phyloP scores from a whole-genome alignment of 2,888 invertebrate species.

The Ochropleura leucogaster region DNA sequence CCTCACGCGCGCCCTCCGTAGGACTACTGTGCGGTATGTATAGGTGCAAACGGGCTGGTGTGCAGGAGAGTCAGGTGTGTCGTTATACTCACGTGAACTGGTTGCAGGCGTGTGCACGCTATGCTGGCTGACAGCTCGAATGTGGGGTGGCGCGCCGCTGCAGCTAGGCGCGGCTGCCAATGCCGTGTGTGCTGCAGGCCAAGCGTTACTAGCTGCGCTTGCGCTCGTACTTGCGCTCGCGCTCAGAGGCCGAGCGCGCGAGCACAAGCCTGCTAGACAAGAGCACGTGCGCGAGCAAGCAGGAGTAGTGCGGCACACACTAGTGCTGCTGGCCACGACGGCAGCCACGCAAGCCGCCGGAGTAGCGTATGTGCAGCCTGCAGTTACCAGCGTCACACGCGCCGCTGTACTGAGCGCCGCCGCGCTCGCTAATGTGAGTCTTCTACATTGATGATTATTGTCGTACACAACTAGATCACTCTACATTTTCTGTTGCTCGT shows the following conservation, averaged over 20 bases:
- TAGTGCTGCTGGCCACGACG: constrained; percentile 79
- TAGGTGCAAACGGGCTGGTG: background rate
- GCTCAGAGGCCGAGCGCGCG: constrained; percentile 1
- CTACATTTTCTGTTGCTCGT: background rate
- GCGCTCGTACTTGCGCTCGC: constrained; percentile 92
- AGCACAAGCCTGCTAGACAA: constrained; percentile 74
- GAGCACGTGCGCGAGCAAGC: constrained; percentile 85
- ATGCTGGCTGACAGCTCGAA: constrained; percentile 92
- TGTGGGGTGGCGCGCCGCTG: constrained; percentile 91
- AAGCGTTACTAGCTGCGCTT: constrained; percentile 92
- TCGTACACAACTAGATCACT: background rate
- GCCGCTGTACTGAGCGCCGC: constrained; percentile 80
- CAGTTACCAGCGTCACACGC: constrained; percentile 74
- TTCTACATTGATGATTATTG: background rate
- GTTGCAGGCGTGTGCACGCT: constrained; percentile 92
- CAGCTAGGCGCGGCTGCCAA: constrained; percentile 90
- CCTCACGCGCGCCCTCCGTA: constrained; percentile 92
- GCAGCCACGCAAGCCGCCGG: constrained; percentile 83
- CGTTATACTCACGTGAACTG: background rate
- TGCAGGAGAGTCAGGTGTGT: background rate
- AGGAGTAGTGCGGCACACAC: constrained; percentile 81
- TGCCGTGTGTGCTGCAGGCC: constrained; percentile 92
- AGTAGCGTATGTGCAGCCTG: constrained; percentile 85
- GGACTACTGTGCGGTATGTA: constrained; percentile 92
- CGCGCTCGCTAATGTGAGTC: constrained; percentile 81